Base-by-base conservation (phyloP, 92 coral and sea anemone genomes). In the Scolanthus callimorphus region DNA sequence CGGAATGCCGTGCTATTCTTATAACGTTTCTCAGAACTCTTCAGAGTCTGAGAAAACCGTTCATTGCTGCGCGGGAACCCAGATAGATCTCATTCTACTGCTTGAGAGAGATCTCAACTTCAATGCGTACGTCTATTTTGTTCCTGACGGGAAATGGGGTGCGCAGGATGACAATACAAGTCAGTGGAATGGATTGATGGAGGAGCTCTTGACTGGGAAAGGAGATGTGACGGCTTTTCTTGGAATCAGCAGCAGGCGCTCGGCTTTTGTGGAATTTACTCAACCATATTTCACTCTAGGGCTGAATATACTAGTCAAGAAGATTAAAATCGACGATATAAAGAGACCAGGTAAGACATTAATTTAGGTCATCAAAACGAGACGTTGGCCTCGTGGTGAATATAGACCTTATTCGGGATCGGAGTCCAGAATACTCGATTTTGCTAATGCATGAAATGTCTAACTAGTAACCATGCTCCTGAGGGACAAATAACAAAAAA, bases 241-340 rank as follows among this genome's bases (percentile, higher is more conserved):
- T 55, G 58, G 78, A 3, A 48, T 57, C 11, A 79, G 49, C 53
- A 23, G 28, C 31, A 17, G 29, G 10, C 70, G 90, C 29, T 34
- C 46, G 12, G 43, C 34, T 39, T 57, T 47, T 4, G 59, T 84
- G 4, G 74, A 63, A 12, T 60, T 72, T 38, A 31, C 67, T 13
- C 67, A 84, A n/a, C 90, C 90, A 1, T 59, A 57, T 20, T 55
- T 73, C 44, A 28, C 79, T 12, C 29, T 75, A 1, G 81, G 73
- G 1, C 34, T 84, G 44, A 84, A 78, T 65, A 84, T 84, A 19
- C 10, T 84, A 43, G 90, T 84, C 6, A 17, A 65, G 19, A 84
- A 67, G 43, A 62, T 49, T 0, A 37, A 48, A 12, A 37, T 34
- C 1, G 30, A 50, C 47, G 31, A 46, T 9, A 9, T 11, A 46